Conservation (phyloP, 2,797 vertebrate species). For the Hydrophis major region DNA sequence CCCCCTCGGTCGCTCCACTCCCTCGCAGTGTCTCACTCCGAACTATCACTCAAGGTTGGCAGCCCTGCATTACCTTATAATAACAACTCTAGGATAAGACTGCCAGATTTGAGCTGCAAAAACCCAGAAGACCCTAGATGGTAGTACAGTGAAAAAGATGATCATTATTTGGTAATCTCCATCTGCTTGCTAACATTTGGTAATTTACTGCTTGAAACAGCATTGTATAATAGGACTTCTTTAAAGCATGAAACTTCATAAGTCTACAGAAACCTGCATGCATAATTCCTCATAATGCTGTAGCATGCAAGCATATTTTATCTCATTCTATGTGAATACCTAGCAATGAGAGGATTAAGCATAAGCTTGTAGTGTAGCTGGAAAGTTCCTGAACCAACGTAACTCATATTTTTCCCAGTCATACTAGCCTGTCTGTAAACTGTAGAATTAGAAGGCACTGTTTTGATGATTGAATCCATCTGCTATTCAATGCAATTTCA, state of each 20-base stretch:
- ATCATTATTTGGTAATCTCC: neutral
- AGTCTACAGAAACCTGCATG: neutral
- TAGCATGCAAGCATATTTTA: neutral
- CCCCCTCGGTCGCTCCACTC: too few relatives aligned
- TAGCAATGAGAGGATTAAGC: neutral
- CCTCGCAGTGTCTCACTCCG: too few relatives aligned
- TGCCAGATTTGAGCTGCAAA: neutral
- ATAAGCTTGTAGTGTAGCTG: neutral
- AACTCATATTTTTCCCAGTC: neutral
- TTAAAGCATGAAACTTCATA: neutral
- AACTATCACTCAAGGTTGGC: too few relatives aligned
- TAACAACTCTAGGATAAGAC: neutral
- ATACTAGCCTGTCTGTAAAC: neutral
- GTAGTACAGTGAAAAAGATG: neutral
- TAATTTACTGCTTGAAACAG: neutral
- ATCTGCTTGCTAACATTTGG: neutral
- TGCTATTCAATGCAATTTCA: neutral
- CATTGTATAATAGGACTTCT: neutral
- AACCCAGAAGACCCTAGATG: neutral
- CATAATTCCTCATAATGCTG: neutral
- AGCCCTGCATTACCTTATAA: neutral
- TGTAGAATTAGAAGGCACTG: neutral
- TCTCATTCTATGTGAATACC: neutral
- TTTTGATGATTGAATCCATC: neutral
- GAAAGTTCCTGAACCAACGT: neutral